Evolutionary conservation across 2,888 invertebrate species (phyloP), one percentile per base, ranked within the genome.

Genomic region (Cryptocephalus primarius): DNA sequence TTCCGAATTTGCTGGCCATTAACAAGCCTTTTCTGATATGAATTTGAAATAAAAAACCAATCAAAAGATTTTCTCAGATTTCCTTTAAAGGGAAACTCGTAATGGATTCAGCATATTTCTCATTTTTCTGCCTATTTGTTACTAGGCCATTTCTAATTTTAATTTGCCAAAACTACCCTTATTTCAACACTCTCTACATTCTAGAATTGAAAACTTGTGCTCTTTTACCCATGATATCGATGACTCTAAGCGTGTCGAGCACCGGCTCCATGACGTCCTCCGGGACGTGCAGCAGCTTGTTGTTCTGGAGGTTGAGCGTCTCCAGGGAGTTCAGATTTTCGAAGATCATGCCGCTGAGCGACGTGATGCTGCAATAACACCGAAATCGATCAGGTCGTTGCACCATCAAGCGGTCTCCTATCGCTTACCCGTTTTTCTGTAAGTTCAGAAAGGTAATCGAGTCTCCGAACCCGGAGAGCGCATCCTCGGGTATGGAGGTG

Each of bases 401-500:
- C 4, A 6, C 36, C 12, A 2, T 6, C 12, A 36, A 11, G 6
- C 36, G 36, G 2, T 36, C 11, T 36, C 12, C 4, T 36, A 11
- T 43, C 46, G 72, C 83, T 84, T 75, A 91, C 91, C 86, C 84
- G 68, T 92, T 92, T 69, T 91, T 91, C 64, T 92, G 90, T 53
- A 93, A 73, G 67, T 90, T 90, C 32, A 93, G 79, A 72, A 91
- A 92, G n/a, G 92, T 91, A 54, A 93, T 85, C 32, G 89, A 88
- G 67, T 89, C 88, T 22, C 92, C 92, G 62, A 85, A 93, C 42
- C 88, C 87, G 8, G 83, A 80, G 67, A 92, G 92, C 2, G 90
- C 88, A 62, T 92, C 90, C 58, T 91, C 91, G 32, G 80, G 77
- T 45, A 93, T 80, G 49, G 78, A 75, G 12, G 83, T 85, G 56